These are phyloP conservation scores for Oscheius sp. DNA, from an alignment of 2,888 invertebrate species.

Conservation along the genomic window DNA sequence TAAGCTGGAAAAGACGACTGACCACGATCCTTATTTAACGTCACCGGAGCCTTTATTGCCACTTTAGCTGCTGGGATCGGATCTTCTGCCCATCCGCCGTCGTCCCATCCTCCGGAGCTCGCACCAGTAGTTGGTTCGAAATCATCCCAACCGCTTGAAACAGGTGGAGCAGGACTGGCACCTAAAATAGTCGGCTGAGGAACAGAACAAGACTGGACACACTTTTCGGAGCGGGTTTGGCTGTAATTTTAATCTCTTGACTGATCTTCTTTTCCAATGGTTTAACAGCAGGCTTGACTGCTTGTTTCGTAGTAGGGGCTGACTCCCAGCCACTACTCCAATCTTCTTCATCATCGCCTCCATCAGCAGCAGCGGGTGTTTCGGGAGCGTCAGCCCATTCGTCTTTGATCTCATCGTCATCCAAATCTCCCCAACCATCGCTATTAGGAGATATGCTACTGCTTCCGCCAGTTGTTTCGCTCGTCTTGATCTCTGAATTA, in stretches of 20 bases:
- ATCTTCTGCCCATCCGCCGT: slow-evolving; percentile 7
- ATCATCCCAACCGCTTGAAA: slow-evolving; percentile 14
- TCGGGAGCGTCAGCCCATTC: slow-evolving; percentile 45
- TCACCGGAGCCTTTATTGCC: slow-evolving; percentile 16
- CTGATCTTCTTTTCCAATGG: slow-evolving; percentile 14
- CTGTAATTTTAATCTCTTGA: not conserved
- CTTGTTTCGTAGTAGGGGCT: slow-evolving; percentile 2
- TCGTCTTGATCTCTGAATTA: not conserved
- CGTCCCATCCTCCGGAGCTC: not conserved
- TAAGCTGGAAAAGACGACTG: not conserved
- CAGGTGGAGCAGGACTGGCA: slow-evolving; percentile 16
- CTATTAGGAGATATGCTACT: slow-evolving; percentile 17
- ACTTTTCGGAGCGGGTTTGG: slow-evolving; percentile 6
- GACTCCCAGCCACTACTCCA: slow-evolving; percentile 53
- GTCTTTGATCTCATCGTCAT: slow-evolving; percentile 45
- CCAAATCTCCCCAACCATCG: slow-evolving; percentile 62
- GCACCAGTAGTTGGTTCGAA: not conserved
- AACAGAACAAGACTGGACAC: not conserved
- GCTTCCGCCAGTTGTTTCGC: not conserved
- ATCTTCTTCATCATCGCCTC: slow-evolving; percentile 46
- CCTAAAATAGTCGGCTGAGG: not conserved
- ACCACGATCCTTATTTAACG: slow-evolving; percentile 1
- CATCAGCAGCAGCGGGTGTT: slow-evolving; percentile 5
- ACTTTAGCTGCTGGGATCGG: slow-evolving; percentile 7
- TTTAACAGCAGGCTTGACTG: not conserved